Conservation (phyloP, 2,113 vertebrate genomes). For the Centropus bengalensis region DNA sequence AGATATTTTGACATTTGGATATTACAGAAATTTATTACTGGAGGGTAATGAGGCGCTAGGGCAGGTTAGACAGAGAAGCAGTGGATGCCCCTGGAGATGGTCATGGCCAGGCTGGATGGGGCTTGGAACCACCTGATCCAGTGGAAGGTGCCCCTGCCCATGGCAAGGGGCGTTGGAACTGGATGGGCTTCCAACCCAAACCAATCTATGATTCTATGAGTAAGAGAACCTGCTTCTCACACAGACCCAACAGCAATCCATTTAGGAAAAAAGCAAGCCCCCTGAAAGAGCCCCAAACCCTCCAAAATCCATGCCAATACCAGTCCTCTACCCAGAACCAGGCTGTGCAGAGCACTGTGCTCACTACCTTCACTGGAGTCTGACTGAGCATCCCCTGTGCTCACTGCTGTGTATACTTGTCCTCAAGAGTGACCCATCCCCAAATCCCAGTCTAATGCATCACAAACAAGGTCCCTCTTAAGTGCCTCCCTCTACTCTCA, state of each 20-base stretch:
- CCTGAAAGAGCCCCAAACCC: not conserved
- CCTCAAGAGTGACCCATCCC: not conserved
- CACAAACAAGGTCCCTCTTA: not conserved
- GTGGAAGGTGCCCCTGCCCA: no score
- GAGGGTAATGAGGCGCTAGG: no score
- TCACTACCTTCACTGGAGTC: not conserved
- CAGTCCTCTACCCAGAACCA: not conserved
- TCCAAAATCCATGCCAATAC: not conserved
- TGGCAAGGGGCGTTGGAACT: no score
- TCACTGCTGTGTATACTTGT: rapidly evolving
- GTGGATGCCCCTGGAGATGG: no score
- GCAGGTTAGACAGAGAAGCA: no score
- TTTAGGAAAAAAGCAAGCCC: not conserved
- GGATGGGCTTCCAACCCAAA: no score
- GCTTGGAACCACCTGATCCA: no score
- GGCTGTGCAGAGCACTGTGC: not conserved
- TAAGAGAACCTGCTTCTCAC: not conserved
- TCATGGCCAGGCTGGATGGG: no score
- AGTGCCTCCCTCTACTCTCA: not conserved
- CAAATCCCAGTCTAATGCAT: rapidly evolving
- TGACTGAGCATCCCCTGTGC: not conserved
- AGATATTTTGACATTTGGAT: no score
- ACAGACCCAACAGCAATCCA: not conserved
- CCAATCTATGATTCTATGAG: no score
- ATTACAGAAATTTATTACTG: no score